Base-by-base conservation (phyloP, 2,797 vertebrate species). In the Benthosema pterotum region DNA sequence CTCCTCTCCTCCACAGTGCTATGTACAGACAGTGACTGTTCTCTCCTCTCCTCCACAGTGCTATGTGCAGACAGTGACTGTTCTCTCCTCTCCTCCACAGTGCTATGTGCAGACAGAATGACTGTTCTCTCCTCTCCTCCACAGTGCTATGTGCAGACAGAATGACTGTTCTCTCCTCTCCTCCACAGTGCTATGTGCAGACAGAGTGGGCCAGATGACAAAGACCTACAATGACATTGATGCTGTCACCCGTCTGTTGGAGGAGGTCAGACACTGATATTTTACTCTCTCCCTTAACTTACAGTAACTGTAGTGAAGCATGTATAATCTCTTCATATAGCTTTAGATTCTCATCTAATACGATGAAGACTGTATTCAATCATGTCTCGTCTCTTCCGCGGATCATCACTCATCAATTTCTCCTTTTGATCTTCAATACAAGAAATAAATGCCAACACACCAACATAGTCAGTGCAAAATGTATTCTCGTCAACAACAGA, bases 151-250 rank as follows among this genome's bases (percentile, higher is more conserved):
- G 97, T 86, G 97, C 97, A 83, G 97, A 99, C 90, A 89, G 97
- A 95, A 96, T 99, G 91, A 95, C 28, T 28, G 32, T 2, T 32
- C 32, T 38, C 32, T 8, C 6, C 32, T 57, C 2, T 51, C 5
- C 15, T 7, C 65, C 65, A 43, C 83, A 99, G 97, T 99, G 93
- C 90, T 99, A 90, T 99, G 97, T 86, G 97, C 97, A 84, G 97
- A 99, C 90, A 89, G 97, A 95, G 96, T 99, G 91, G 96, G 97
- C 93, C 97, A 99, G 95, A 99, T 99, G 96, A 99, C 97, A 86
- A 99, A 97, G 91, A 99, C 97, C 71, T 99, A 99, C 92, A 97
- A 94, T 95, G 97, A 99, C 90, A 98, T 99, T 66, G 97, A 99
- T 64, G 97, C 97, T 69, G 95, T 99, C 78, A 99, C 97, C 77